Conservation (phyloP, 2,888 invertebrate genomes). For the Eupithecia abbreviata region DNA sequence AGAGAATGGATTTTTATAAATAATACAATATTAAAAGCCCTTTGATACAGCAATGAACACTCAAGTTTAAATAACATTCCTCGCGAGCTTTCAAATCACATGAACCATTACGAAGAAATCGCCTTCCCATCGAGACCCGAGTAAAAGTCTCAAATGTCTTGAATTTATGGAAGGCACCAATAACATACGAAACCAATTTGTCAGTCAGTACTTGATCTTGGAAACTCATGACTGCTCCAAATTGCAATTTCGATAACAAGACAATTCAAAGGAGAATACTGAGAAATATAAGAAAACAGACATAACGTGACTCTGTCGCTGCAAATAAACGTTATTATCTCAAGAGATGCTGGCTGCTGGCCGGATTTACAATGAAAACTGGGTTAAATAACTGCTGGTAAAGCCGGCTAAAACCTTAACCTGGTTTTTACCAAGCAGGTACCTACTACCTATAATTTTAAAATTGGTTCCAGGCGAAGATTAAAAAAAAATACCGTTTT, state of each 20-base stretch:
- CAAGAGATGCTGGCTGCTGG: constrained; percentile 19
- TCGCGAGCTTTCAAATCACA: constrained; percentile 1
- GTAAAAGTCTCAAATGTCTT: neutral
- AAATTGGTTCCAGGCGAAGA: neutral
- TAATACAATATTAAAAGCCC: neutral
- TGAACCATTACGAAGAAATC: neutral
- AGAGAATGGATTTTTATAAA: too few species aligned
- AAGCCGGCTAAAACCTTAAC: neutral
- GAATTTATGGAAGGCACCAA: constrained; percentile 6
- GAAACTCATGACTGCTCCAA: constrained; percentile 18
- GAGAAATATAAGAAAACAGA: constrained; percentile 28
- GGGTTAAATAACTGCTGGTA: neutral
- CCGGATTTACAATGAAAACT: constrained; percentile 9
- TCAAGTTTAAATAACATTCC: neutral
- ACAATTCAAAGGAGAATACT: constrained; percentile 33
- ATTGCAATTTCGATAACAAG: constrained; percentile 32
- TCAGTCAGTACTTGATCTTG: constrained; percentile 12
- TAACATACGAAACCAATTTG: constrained; percentile 10
- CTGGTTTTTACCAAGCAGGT: neutral
- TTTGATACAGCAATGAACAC: neutral
- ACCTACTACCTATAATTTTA: neutral
- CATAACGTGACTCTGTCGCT: constrained; percentile 27
- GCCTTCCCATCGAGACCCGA: neutral
- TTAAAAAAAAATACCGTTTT: neutral
- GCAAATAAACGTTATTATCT: constrained; percentile 35